Evolutionary conservation across 2,113 vertebrate species (phyloP), one percentile per base, ranked within the genome.

Genomic region (Tragelaphus scriptus): DNA sequence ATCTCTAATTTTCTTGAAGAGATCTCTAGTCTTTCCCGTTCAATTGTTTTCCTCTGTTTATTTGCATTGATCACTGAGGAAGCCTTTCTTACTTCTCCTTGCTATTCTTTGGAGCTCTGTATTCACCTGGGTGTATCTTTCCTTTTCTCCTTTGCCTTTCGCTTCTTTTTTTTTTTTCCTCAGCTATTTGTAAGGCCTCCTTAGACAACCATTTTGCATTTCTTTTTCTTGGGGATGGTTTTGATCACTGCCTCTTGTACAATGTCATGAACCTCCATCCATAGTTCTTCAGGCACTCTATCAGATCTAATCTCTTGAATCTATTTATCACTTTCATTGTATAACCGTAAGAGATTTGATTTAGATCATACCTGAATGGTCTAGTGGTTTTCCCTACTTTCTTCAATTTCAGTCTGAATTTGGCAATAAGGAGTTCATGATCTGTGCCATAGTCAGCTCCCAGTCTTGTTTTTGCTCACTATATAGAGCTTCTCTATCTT

Each of bases 191-290:
- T 71, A 71, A 36, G 65, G 5, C 9, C 65, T 71, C 65, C 10
- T 71, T 36, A 11, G 9, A 71, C n/a, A 71, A 11, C 65, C n/a
- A 36, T 71, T 71, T 21, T 71, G 19, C 19, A 36, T 23, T 71
- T 71, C n/a, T 71, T 71, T 71, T 36, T 12, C 65, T 71, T 36
- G 9, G n/a, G 23, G n/a, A 36, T 71, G 65, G n/a, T 71, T 71
- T 71, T 23, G 65, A 71, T 23, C 19, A 71, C n/a, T 23, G 65
- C 65, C 19, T 71, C 65, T 36, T 36, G 65, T 36, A 71, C 65
- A 36, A 1, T 36, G n/a, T 71, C n/a, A 71, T 0, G 0, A 71
- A 71, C n/a, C 65, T 71, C 5, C 0, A 1, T 71, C n/a, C 65
- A 36, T 71, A 11, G n/a, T 71, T 71, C 65, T 71, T 36, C 19